Base-by-base conservation (phyloP, 2,888 invertebrate species). In the Leptopilina myrica region DNA sequence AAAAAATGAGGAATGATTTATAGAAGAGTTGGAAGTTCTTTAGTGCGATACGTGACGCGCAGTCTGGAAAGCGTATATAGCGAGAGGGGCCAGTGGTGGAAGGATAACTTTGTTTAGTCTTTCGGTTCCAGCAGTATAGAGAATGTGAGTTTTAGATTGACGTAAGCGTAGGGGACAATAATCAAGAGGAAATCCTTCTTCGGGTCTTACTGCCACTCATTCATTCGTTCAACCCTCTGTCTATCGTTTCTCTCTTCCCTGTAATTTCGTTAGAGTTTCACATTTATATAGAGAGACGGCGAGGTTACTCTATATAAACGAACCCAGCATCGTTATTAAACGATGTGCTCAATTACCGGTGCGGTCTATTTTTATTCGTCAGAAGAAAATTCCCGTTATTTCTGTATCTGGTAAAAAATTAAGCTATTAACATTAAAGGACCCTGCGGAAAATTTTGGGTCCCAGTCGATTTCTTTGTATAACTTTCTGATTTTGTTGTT, bases 221-320 rank as follows among this genome's bases (percentile, higher is more conserved):
- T 77, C 78, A 67, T 20, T 64, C 79, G 43, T 79, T 81, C 76
- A 80, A 59, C 77, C 78, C 78, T 81, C 73, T 73, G 79, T 82
- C 77, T 76, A 78, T 81, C 82, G 79, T 84, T 83, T 84, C 80
- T 78, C 69, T 79, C 78, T 83, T 80, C 64, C 76, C 62, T 66
- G 78, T 82, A 82, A 82, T 79, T 80, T 84, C 81, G 85, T 88
- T 87, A 87, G 84, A 84, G 86, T 84, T 81, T 81, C 83, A 80
- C 77, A 76, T 79, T 79, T 56, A 56, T 14, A 8, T 73, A n/a
- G 43, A 43, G 43, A 43, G 43, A 43, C 7, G 43, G 43, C 6
- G 8, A 43, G 8, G 6, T 43, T 20, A 6, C 43, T 7, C 20
- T 56, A n/a, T 26, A 26, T 20, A 20, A 20, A 1, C 20, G 5